phyloP scores from a whole-genome alignment of 1,140 invertebrate genomes.

The Delia radicum region DNA sequence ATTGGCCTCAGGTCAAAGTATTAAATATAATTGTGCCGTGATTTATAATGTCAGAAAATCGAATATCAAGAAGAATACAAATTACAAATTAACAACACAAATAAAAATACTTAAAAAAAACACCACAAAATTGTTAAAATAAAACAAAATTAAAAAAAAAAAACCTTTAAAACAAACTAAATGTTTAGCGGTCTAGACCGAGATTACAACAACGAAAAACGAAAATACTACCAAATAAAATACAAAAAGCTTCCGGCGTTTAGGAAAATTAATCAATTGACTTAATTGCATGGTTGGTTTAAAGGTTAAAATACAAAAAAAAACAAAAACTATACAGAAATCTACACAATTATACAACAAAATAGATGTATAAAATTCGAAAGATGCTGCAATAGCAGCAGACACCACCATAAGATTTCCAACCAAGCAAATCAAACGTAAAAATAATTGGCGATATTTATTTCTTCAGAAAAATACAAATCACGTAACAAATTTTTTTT shows the following conservation, averaged over 20 bases:
- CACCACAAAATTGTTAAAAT: too few relatives aligned
- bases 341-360: neutral
- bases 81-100: neutral
- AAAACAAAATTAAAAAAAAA: neutral
- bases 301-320: neutral
- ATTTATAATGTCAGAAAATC: neutral
- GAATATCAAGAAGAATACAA: too few relatives aligned
- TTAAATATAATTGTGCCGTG: neutral
- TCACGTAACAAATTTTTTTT: too few relatives aligned
- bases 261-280: neutral
- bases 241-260: conserved; percentile 2
- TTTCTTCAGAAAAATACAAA: too few relatives aligned
- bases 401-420: too few relatives aligned
- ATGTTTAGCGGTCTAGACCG: neutral
- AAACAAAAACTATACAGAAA: neutral
- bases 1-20: neutral
- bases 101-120: neutral
- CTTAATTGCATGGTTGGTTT: conserved; percentile 2
- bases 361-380: neutral
- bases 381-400: too few relatives aligned
- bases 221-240: neutral
- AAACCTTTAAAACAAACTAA: neutral
- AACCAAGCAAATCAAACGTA: neutral
- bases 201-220: neutral
- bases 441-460: too few relatives aligned